Base-by-base conservation (phyloP, 2,888 invertebrate species). In the Silvanus unidentatus region DNA sequence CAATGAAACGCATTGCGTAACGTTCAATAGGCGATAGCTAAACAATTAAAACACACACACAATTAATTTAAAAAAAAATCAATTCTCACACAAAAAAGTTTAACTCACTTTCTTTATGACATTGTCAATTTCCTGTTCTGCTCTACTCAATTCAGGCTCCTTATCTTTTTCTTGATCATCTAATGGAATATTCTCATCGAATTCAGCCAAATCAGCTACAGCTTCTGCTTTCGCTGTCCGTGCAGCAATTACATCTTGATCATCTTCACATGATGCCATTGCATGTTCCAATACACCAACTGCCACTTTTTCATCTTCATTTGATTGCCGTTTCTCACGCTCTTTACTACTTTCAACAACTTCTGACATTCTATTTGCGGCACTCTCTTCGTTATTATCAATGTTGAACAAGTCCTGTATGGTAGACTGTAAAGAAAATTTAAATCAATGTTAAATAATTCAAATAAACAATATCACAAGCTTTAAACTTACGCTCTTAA, bases 1-100 rank as follows among this genome's bases (percentile, higher is more conserved):
- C 98, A 58, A 97, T 86, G 65, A 92, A 86, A 14, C 83, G 81
- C 82, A 98, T 90, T 11, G 98, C 98, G 73, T 96, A 98, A 43
- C 88, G 82, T 74, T 99, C 98, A 49, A 99, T 86, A 1, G 95
- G 92, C 28, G 88, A 87, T 50, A 98, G 73, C 96, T 98, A 75
- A 36, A 69, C 65, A 9, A 38, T 5, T 5, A 12, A 22, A 22
- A 38, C 3, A 32, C 32, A 32, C 4, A 8, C 10, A 22, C 8
- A 22, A 34, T 37, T 13, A 37, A 4, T 37, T 37, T 37, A 9
- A 6, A 38, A 46, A 41, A 27, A 40, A 47, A 44, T 30, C 29
- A 38, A 38, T 36, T 39, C 15, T 22, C 6, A 11, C 36, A 6
- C 8, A 16, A 28, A 28, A 28, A 9, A 28, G 28, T 28, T 10